Percentiles rank a stretch among this genome's conserved stretches.
Evolutionary conservation across 2,113 vertebrate genomes (phyloP).

Genomic region (Orycteropus afer): DNA sequence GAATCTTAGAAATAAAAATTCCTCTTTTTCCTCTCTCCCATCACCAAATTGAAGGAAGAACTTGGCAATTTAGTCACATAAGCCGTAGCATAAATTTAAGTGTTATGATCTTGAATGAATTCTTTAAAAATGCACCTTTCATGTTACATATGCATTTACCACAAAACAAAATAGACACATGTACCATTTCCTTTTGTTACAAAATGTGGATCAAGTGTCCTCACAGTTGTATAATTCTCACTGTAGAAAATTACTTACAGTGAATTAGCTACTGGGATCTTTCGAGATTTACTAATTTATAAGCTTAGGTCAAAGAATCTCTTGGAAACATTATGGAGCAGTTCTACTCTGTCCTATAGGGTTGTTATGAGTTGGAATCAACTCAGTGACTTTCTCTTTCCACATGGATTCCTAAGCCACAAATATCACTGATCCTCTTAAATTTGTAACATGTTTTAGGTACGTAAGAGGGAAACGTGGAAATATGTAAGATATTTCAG

Average conservation of each 20-base stretch:
- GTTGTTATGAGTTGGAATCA: no score
- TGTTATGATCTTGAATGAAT: neutral
- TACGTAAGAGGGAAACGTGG: neutral
- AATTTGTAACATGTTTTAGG: neutral
- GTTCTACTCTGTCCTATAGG: no score
- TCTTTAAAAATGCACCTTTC: slow-evolving; percentile 21
- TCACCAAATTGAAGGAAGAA: slow-evolving; percentile 30
- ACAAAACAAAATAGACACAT: no score
- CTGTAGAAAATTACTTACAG: slow-evolving; percentile 5
- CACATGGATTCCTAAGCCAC: neutral
- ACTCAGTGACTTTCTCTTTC: no score
- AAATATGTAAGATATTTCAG: slow-evolving; percentile 71
- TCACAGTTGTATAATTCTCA: neutral
- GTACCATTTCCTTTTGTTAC: neutral
- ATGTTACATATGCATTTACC: no score
- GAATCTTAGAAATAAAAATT: neutral
- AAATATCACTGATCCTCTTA: neutral
- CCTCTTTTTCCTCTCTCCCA: slow-evolving; percentile 1
- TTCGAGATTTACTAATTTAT: neutral
- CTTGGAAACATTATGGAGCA: no score
- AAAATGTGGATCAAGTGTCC: neutral
- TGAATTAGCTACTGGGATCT: slow-evolving; percentile 26
- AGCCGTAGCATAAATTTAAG: neutral
- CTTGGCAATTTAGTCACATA: neutral
- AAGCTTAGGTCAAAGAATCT: neutral